Evolutionary conservation across 2,113 vertebrate species (phyloP).

Genomic region (Hyla sarda): DNA sequence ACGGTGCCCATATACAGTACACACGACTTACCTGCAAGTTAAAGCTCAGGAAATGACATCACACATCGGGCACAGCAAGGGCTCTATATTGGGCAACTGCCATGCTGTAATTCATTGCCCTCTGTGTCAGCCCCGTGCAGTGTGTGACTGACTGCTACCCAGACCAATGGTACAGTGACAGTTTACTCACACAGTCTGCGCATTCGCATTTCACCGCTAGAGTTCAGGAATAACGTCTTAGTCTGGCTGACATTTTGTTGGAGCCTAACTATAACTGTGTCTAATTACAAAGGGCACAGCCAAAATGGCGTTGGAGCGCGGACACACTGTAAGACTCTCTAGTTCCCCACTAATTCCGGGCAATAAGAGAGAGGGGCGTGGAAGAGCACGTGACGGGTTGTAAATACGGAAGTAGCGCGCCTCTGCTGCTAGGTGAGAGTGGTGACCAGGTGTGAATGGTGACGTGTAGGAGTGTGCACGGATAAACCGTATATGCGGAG

Average conservation of each 20-base stretch:
- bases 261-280: not conserved
- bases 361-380: no score
- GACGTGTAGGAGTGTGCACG: not conserved
- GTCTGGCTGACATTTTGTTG: not conserved
- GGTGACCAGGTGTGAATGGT: not conserved
- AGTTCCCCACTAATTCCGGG: no score
- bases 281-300: not conserved
- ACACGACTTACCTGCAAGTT: conserved; percentile 23
- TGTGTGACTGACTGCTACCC: no score
- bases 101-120: not conserved
- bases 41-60: conserved; percentile 13
- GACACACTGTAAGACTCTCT: not conserved
- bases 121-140: not conserved
- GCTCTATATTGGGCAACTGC: not conserved
- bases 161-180: not conserved
- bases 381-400: not conserved
- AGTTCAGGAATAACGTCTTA: not conserved
- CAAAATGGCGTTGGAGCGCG: not conserved
- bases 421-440: not conserved
- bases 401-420: conserved; percentile 39
- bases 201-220: no score
- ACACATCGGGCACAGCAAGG: not conserved
- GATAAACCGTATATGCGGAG: no score
- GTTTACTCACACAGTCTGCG: not conserved
- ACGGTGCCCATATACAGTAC: not conserved